Conservation (phyloP, 2,113 vertebrate species). For the Chamaea fasciata region DNA sequence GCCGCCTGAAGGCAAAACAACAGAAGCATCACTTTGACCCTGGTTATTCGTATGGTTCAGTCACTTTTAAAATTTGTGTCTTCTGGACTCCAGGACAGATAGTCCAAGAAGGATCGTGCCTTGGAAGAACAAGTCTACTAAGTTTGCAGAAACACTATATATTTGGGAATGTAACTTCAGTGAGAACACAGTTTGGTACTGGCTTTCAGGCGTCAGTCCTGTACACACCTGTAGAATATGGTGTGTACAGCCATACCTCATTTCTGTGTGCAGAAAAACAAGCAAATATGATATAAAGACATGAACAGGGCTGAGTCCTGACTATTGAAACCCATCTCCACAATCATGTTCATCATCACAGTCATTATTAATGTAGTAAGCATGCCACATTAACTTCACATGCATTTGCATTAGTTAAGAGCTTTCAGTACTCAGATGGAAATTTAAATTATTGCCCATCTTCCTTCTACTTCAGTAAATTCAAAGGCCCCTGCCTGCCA, state of each 20-base stretch:
- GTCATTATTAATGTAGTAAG: background rate
- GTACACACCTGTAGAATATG: too few species aligned
- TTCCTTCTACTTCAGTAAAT: background rate
- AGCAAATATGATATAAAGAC: background rate
- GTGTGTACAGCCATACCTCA: rapidly evolving
- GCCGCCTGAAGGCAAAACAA: background rate
- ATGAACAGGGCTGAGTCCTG: background rate
- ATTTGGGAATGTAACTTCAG: background rate
- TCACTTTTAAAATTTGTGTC: background rate
- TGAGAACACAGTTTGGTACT: background rate
- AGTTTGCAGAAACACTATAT: background rate
- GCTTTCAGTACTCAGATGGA: background rate
- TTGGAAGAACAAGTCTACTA: background rate
- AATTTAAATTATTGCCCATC: background rate
- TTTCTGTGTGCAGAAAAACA: background rate
- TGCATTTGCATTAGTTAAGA: background rate
- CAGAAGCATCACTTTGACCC: background rate
- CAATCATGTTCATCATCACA: background rate
- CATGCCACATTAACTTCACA: background rate
- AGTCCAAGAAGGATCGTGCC: background rate
- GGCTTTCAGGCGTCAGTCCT: background rate
- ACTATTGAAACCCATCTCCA: background rate
- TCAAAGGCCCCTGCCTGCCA: background rate
- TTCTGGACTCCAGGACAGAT: background rate
- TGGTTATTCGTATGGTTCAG: background rate